Evolutionary conservation across 1,140 invertebrate genomes (phyloP).

Genomic region (Neodiprion pinetum): DNA sequence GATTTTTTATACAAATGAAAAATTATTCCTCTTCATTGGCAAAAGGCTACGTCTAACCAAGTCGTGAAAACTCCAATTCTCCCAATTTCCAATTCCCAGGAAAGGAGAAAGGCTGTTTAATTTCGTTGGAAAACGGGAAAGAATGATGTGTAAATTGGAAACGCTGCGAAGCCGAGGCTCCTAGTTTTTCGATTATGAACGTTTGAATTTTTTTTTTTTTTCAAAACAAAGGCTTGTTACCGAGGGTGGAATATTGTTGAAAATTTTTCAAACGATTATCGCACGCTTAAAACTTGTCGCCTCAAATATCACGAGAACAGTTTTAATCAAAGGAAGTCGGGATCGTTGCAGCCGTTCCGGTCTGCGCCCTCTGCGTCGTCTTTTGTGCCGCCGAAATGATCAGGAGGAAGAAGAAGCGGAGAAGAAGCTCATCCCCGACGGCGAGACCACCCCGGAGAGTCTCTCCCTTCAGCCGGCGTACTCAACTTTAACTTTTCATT

Average conservation of each 20-base stretch:
- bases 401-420: no score
- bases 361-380: background rate
- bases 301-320: background rate
- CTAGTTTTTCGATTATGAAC: background rate
- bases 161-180: background rate
- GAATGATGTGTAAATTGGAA: background rate
- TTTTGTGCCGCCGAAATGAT: no score
- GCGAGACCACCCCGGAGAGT: slow-evolving; percentile 5
- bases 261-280: slow-evolving; percentile 6
- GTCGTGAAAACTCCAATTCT: no score
- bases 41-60: no score
- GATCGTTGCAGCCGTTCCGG: background rate
- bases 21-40: no score
- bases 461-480: slow-evolving; percentile 8
- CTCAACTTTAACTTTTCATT: slow-evolving; percentile 20
- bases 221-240: background rate
- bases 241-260: background rate
- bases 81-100: no score
- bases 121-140: no score
- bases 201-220: background rate
- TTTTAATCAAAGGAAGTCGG: background rate
- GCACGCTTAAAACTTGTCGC: background rate
- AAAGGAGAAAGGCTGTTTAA: no score
- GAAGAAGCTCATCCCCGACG: no score
- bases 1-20: no score